Base-by-base conservation (phyloP, 2,113 vertebrate species). In the Narcine bancroftii region DNA sequence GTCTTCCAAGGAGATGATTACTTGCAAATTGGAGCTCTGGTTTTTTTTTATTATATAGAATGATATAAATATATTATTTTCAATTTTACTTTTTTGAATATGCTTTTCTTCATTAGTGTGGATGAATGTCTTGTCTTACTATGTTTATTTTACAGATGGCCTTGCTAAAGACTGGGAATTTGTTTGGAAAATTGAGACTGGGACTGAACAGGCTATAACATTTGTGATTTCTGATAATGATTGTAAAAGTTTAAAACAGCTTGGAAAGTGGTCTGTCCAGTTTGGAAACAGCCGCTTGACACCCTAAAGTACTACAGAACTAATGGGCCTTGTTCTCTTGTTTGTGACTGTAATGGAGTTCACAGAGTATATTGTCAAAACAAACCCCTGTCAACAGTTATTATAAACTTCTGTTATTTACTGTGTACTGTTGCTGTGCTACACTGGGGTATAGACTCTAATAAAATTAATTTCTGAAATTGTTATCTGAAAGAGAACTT, bases 361-460 rank as follows among this genome's bases (percentile, higher is more conserved):
- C 65, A 91, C 89, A 91, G 89, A 69, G 42, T 91, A 69, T 42
- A 47, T 69, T 91, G 89, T 91, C 65, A 91, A 91, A 91, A 91
- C 65, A 91, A 91, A 47, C 4, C 1, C 36, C 21, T 91, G 63
- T 91, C 89, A 71, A 33, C 63, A 71, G 39, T 66, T 91, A 47
- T 47, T 71, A 69, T 45, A 91, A 91, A 91, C 26, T 91, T 91
- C 11, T 26, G 26, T 91, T 91, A 91, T 91, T 91, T 91, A 71
- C 65, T 69, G 63, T 33, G 10, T 69, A 42, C 89, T 69, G 3
- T 91, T 69, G 26, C 36, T 71, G 24, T 91, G 24, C 5, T 71
- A 45, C 65, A 69, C 42, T 87, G 56, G 81, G 65, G 63, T 91
- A 45, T 91, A 17, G 39, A 47, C 26, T 65, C 65, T 15, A 91